Conservation (phyloP, 1,140 invertebrate genomes). For the Rhagoletis pomonella region DNA sequence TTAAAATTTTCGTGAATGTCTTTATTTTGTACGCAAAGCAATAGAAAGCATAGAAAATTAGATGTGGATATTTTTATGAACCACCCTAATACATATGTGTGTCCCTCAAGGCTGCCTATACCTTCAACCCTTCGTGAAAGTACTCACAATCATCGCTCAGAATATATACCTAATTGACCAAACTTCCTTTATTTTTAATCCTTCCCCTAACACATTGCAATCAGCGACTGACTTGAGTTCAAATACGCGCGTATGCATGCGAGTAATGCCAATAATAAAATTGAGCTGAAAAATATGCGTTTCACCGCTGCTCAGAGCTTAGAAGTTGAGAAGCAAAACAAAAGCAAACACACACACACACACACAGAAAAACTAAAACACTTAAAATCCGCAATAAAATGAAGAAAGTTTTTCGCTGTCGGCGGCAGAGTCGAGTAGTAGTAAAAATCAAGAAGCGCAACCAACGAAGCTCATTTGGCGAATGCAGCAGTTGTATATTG, state of each 20-base stretch:
- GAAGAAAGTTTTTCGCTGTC: slow-evolving; percentile 3
- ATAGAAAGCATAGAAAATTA: no score
- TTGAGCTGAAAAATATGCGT: neutral
- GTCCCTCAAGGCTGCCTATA: no score
- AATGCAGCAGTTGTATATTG: neutral
- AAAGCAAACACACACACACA: neutral
- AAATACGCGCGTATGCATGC: neutral
- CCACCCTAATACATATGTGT: no score
- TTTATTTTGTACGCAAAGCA: no score
- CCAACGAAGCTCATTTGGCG: neutral
- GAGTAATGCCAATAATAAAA: neutral
- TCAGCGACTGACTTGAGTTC: neutral
- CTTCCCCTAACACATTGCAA: neutral
- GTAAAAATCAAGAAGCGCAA: neutral
- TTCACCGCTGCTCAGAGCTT: neutral
- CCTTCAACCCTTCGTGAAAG: no score
- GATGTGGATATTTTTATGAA: no score
- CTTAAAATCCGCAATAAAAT: neutral
- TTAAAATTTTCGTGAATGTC: no score
- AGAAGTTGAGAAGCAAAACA: neutral
- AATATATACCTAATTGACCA: no score
- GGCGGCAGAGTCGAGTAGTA: no score
- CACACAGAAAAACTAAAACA: neutral
- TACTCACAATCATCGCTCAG: no score
- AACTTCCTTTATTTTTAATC: no score